phyloP scores from a whole-genome alignment of 2,797 vertebrate species.

The Nyctibius grandis region DNA sequence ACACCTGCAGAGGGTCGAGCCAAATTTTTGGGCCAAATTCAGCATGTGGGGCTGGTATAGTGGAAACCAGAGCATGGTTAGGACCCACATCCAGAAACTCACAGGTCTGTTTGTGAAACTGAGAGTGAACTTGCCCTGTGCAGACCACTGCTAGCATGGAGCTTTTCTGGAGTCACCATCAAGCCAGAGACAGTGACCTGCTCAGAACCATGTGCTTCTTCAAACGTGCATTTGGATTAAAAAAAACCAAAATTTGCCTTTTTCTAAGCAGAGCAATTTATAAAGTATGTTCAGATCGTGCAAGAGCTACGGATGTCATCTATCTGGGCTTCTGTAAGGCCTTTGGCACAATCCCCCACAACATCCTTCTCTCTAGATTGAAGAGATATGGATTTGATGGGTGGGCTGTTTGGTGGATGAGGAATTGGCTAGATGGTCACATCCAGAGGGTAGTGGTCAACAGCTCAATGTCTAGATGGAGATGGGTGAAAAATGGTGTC shows the following conservation, averaged over 20 bases:
- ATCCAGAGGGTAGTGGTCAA: no score
- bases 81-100: not conserved
- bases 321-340: no score
- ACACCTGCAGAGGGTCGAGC: not conserved
- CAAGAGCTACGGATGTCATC: no score
- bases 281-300: not conserved
- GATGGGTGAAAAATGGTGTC: no score
- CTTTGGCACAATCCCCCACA: no score
- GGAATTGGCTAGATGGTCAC: no score
- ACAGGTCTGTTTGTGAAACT: not conserved
- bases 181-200: not conserved
- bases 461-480: no score
- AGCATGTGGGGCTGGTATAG: accelerated
- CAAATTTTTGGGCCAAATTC: not conserved
- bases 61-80: not conserved
- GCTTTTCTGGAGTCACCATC: not conserved
- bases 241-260: not conserved
- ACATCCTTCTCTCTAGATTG: no score
- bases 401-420: no score
- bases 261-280: not conserved
- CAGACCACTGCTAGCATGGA: no score
- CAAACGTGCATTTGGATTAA: not conserved
- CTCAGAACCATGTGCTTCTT: not conserved
- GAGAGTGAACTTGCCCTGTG: accelerated
- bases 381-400: no score